These are phyloP conservation scores for Strongylocentrotus purpuratus DNA, from an alignment of 35 echinoderm and acorn worm genomes.

Conservation along the genomic window DNA sequence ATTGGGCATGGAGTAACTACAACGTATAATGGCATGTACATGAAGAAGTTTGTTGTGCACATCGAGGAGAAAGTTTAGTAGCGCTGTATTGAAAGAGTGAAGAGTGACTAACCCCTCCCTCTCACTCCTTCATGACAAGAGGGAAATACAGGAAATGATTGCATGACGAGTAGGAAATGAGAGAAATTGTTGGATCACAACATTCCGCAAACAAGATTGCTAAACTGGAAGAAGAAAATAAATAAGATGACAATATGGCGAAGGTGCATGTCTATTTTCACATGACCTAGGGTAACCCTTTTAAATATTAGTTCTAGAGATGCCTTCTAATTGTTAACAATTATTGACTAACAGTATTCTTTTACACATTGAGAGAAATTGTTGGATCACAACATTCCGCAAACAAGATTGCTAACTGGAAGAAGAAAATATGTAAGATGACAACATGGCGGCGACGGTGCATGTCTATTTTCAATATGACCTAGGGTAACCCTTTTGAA, in stretches of 20 bases:
- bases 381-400: too few species aligned
- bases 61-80: background rate
- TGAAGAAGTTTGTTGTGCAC: background rate
- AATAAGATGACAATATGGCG: background rate
- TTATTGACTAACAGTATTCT: too few species aligned
- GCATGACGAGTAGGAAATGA: slow-evolving; percentile 10
- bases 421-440: too few species aligned
- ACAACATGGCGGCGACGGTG: too few species aligned
- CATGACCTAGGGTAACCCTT: background rate
- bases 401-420: too few species aligned
- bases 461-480: too few species aligned
- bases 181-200: background rate
- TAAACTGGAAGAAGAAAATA: background rate
- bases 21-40: background rate
- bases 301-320: too few species aligned
- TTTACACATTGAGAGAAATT: too few species aligned
- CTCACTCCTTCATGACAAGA: slow-evolving; percentile 2
- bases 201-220: background rate
- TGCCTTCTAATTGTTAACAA: too few species aligned
- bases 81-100: background rate
- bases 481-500: too few species aligned
- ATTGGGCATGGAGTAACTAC: background rate
- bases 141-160: slow-evolving; percentile 11
- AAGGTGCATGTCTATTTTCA: too few species aligned
- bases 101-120: background rate